phyloP scores from a whole-genome alignment of 2,888 invertebrate genomes.

The Folsomia manolachei region DNA sequence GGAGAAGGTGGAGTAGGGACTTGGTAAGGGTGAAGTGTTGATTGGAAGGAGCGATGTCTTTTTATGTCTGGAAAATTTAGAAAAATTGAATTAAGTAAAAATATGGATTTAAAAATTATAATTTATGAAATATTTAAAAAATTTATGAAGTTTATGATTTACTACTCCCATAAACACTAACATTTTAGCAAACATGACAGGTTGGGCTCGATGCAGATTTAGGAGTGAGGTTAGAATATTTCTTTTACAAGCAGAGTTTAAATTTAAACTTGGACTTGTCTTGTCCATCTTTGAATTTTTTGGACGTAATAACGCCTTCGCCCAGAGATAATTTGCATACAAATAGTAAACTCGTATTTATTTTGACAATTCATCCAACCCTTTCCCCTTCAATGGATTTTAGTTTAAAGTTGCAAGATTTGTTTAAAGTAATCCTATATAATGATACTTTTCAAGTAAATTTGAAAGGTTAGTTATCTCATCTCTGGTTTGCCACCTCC shows the following conservation, averaged over 20 bases:
- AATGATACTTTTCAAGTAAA: too few species aligned
- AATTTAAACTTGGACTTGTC: not conserved
- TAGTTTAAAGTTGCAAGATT: too few species aligned
- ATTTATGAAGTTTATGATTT: too few species aligned
- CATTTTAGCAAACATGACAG: too few species aligned
- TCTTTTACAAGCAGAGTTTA: not conserved
- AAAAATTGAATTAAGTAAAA: too few species aligned
- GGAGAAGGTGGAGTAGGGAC: conserved; percentile 40
- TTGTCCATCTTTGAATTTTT: not conserved
- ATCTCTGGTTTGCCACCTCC: not conserved
- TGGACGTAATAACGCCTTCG: conserved; percentile 17
- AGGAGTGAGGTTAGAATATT: not conserved
- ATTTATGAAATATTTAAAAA: not conserved
- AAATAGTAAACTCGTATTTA: conserved; percentile 1
- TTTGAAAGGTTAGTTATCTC: too few species aligned
- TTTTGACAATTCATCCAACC: not conserved
- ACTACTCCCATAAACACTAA: not conserved
- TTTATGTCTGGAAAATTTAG: conserved; percentile 39
- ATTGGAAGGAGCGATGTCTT: conserved; percentile 45
- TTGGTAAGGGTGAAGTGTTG: conserved; percentile 49
- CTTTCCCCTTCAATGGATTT: not conserved
- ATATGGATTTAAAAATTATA: not conserved
- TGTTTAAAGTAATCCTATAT: too few species aligned
- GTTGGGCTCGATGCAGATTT: not conserved
- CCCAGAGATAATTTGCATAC: conserved; percentile 10